A percentile compares a stretch with the other conserved stretches of the same genome.
Conservation (phyloP, 2,797 vertebrate species). For the Limosa lapponica region DNA sequence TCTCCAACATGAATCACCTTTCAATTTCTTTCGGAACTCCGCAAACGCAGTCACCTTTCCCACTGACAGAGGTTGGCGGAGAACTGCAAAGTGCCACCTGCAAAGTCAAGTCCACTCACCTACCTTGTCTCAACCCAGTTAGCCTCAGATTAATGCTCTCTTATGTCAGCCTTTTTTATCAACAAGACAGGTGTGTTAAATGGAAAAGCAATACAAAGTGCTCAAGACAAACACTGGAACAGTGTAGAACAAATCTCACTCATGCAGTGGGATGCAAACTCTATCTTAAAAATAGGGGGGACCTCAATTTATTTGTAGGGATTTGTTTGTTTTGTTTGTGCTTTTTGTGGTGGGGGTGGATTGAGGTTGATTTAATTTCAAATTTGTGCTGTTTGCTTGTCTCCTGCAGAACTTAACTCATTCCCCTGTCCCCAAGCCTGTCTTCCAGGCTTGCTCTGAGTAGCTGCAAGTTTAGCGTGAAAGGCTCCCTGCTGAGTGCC, state of each 20-base stretch:
- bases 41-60: not conserved
- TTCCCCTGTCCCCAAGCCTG: not conserved
- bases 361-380: not conserved
- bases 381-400: not conserved
- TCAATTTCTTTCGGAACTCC: not conserved
- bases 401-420: not conserved
- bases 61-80: not conserved
- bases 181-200: not conserved
- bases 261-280: not conserved
- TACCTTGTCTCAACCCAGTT: not conserved
- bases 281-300: not conserved
- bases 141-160: not conserved
- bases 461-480: not conserved
- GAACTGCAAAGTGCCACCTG: not conserved
- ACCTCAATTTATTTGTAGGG: not conserved
- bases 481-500: not conserved
- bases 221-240: not conserved
- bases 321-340: not conserved
- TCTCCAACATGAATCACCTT: not conserved
- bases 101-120: slow-evolving; percentile 4
- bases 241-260: not conserved
- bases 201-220: not conserved
- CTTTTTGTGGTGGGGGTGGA: fast-evolving
- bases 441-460: not conserved
- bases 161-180: not conserved